phyloP scores from a whole-genome alignment of 2,113 vertebrate genomes.

The Pelodiscus sinensis region DNA sequence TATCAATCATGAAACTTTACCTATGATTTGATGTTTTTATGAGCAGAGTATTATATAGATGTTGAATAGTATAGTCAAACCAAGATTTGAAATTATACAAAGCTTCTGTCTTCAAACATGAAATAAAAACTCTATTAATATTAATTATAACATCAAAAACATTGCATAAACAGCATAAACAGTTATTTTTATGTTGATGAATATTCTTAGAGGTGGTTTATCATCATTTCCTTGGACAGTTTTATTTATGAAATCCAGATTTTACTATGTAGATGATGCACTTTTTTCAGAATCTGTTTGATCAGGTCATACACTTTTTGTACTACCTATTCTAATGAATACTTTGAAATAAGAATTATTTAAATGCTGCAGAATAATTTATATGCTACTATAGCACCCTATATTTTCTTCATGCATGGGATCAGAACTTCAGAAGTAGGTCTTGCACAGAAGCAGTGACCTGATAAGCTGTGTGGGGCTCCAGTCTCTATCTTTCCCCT shows the following conservation, averaged over 20 bases:
- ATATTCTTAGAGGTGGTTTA: conserved; percentile 78
- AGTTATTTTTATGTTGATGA: background rate
- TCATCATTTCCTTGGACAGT: conserved; percentile 85
- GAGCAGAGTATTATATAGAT: background rate
- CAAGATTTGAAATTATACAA: background rate
- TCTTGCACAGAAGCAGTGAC: background rate
- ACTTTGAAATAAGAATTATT: background rate
- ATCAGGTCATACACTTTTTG: conserved; percentile 66
- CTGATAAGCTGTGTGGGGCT: background rate
- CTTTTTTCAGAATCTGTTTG: conserved; percentile 83
- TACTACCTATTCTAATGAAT: background rate
- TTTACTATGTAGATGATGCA: conserved; percentile 69
- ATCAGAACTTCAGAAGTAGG: background rate
- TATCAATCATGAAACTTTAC: background rate
- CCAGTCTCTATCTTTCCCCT: background rate
- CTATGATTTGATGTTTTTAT: background rate
- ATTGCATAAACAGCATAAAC: background rate
- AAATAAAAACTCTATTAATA: background rate
- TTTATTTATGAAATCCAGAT: conserved; percentile 78
- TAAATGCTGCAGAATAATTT: background rate
- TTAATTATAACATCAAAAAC: background rate
- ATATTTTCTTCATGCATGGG: background rate
- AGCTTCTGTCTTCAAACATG: background rate
- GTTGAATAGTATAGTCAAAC: background rate
- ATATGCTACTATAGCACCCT: background rate